Conservation (phyloP, 2,888 invertebrate species). For the Tridacna crocea region DNA sequence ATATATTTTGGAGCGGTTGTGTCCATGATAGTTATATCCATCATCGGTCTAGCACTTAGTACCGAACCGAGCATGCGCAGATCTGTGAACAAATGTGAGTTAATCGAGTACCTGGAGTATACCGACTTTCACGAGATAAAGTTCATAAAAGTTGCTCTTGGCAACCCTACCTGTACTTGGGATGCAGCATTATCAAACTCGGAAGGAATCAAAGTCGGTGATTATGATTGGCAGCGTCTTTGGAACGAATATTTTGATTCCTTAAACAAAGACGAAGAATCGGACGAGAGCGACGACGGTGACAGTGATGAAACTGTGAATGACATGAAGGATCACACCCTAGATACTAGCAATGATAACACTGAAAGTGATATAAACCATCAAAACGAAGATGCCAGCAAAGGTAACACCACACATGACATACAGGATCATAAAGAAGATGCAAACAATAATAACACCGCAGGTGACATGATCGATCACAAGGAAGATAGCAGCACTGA, state of each 20-base stretch:
- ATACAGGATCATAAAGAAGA: too few species aligned
- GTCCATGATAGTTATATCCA: slow-evolving; percentile 45
- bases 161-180: slow-evolving; percentile 12
- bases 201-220: not conserved
- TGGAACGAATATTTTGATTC: slow-evolving; percentile 6
- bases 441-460: too few species aligned
- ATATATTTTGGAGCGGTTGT: slow-evolving; percentile 41
- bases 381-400: too few species aligned
- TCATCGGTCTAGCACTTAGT: slow-evolving; percentile 43
- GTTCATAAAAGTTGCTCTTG: not conserved
- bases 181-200: not conserved
- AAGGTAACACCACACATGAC: too few species aligned
- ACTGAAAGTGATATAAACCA: not conserved
- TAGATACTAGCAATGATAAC: not conserved
- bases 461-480: too few species aligned
- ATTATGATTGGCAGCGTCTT: slow-evolving; percentile 6
- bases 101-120: slow-evolving; percentile 41
- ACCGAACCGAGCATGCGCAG: slow-evolving; percentile 40
- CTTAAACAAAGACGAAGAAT: not conserved
- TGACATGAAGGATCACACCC: not conserved
- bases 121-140: not conserved
- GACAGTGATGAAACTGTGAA: not conserved
- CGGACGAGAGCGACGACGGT: not conserved
- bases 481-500: too few species aligned
- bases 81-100: slow-evolving; percentile 41